A percentile compares a stretch with the other conserved stretches of the same genome.
These are phyloP conservation scores for Andrena fulva DNA, from an alignment of 2,888 invertebrate genomes.

Conservation along the genomic window DNA sequence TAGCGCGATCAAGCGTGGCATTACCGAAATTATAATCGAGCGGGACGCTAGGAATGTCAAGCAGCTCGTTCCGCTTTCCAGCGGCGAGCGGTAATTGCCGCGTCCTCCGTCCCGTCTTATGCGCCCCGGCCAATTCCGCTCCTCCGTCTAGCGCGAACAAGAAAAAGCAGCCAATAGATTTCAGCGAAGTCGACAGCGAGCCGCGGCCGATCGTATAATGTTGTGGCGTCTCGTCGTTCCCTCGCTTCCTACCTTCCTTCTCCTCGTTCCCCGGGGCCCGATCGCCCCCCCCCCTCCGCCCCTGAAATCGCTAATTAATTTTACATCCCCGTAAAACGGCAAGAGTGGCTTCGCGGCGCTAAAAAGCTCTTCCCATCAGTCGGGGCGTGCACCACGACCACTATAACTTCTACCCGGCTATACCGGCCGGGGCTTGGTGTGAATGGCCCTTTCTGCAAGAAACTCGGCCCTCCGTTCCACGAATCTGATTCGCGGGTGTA, in stretches of 20 bases:
- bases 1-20: conserved; percentile 16
- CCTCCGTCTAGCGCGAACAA: conserved; percentile 40
- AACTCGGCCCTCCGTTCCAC: conserved; percentile 51
- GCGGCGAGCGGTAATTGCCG: conserved; percentile 59
- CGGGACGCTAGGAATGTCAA: conserved; percentile 48
- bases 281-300: background rate
- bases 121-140: conserved; percentile 41
- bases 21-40: conserved; percentile 61
- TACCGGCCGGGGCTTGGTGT: conserved; percentile 15
- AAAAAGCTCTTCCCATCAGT: conserved; percentile 45
- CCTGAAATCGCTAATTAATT: conserved; percentile 76
- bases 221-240: conserved; percentile 42
- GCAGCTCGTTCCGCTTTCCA: conserved; percentile 40
- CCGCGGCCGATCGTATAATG: conserved; percentile 66
- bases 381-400: conserved; percentile 34
- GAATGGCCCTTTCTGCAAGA: conserved; percentile 57
- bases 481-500: conserved; percentile 52
- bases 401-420: conserved; percentile 34
- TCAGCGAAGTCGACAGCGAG: conserved; percentile 51
- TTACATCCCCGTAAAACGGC: conserved; percentile 75
- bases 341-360: conserved; percentile 36
- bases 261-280: background rate
- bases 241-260: conserved; percentile 16
- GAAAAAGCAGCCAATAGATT: conserved; percentile 66
- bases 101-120: conserved; percentile 60